phyloP scores from a whole-genome alignment of 1,140 invertebrate genomes.

The Bemisia tabaci region DNA sequence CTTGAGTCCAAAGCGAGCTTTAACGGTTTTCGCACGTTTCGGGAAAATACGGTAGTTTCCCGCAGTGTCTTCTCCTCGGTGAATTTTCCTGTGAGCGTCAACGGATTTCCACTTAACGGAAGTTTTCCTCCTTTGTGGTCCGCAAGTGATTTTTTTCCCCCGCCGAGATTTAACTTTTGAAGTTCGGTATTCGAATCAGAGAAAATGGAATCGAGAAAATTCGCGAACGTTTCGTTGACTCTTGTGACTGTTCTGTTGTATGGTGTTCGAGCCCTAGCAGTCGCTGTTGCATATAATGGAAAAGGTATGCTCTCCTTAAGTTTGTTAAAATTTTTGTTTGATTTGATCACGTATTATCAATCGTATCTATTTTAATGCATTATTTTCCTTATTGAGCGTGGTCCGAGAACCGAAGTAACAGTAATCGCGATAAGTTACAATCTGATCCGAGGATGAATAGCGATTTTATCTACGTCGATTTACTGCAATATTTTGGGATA shows the following conservation, averaged over 20 bases:
- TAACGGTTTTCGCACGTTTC: no score
- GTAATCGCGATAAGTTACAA: not conserved
- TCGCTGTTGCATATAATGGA: not conserved
- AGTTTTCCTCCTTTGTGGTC: not conserved
- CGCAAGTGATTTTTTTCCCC: not conserved
- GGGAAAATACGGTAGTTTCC: not conserved
- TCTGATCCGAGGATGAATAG: not conserved
- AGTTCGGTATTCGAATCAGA: no score
- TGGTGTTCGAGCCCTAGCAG: not conserved
- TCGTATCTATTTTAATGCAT: no score
- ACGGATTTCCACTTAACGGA: not conserved
- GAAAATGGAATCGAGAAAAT: not conserved
- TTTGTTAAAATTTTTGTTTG: not conserved
- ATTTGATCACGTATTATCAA: no score
- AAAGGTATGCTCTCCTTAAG: not conserved
- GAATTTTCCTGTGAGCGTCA: not conserved
- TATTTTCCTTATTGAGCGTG: no score
- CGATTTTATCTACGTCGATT: not conserved
- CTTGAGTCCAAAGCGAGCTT: no score
- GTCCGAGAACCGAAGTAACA: not conserved
- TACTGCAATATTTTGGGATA: no score
- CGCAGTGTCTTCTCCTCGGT: not conserved
- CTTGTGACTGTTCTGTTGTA: not conserved
- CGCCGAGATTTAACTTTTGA: no score
- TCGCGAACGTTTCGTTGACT: not conserved